Evolutionary conservation across 2,797 vertebrate species (phyloP).

Genomic region (Sphenopsis melanotis): DNA sequence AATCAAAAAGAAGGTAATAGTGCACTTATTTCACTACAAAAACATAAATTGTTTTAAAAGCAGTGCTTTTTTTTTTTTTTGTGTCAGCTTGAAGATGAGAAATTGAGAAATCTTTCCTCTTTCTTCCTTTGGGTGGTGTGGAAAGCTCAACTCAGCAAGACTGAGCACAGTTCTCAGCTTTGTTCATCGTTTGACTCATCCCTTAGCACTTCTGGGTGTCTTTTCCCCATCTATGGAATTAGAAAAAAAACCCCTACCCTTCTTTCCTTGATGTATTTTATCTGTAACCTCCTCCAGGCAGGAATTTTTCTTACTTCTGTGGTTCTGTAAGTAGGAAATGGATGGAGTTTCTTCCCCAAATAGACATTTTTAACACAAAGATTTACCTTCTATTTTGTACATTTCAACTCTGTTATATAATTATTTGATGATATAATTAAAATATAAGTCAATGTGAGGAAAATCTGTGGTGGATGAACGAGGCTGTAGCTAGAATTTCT

Average conservation of each 20-base stretch:
- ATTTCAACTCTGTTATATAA: neutral
- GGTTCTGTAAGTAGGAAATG: neutral
- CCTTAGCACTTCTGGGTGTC: neutral
- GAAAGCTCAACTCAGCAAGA: neutral
- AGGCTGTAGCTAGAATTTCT: neutral
- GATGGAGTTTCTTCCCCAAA: neutral
- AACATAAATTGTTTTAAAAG: rapidly evolving
- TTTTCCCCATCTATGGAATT: neutral
- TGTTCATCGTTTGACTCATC: neutral
- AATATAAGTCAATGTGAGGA: neutral
- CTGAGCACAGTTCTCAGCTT: neutral
- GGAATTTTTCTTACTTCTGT: neutral
- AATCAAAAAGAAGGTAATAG: rapidly evolving
- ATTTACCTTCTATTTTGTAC: neutral
- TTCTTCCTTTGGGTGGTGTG: neutral
- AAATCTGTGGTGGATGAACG: neutral
- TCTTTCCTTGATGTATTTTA: neutral
- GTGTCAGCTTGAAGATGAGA: neutral
- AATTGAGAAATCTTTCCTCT: neutral
- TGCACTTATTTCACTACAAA: neutral
- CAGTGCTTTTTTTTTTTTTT: rapidly evolving
- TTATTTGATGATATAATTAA: neutral
- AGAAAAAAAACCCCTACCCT: rapidly evolving
- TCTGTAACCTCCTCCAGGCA: neutral
- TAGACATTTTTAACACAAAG: neutral